phyloP scores from a whole-genome alignment of 2,797 vertebrate genomes.

The Phoxinus dragarum region DNA sequence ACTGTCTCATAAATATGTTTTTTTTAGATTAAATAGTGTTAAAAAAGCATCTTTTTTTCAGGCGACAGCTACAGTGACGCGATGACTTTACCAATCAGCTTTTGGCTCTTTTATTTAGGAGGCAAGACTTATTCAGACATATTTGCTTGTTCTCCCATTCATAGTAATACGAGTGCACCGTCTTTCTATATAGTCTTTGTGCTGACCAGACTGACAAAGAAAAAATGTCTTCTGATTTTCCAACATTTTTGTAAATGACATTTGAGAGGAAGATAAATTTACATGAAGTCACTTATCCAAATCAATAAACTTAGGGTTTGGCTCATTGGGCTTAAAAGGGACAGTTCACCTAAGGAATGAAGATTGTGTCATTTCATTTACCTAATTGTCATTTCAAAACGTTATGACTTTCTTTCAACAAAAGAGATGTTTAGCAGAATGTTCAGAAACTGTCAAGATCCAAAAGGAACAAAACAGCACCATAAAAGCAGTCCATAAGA shows the following conservation, averaged over 20 bases:
- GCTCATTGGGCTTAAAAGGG: background rate
- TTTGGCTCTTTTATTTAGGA: background rate
- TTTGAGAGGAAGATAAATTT: background rate
- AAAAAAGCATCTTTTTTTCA: background rate
- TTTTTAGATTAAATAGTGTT: background rate
- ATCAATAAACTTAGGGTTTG: background rate
- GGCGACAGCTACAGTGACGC: background rate
- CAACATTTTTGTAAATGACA: background rate
- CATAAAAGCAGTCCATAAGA: background rate
- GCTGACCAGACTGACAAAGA: background rate
- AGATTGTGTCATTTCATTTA: background rate
- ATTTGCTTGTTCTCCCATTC: background rate
- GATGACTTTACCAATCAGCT: background rate
- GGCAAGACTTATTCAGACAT: background rate
- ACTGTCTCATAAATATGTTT: background rate
- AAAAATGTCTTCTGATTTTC: slow-evolving; percentile 6
- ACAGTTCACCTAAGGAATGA: background rate
- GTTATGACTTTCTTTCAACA: background rate
- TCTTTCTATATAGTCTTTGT: background rate
- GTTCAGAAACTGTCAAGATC: background rate
- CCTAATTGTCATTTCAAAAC: background rate
- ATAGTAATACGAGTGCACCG: background rate
- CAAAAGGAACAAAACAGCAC: background rate
- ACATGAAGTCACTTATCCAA: background rate
- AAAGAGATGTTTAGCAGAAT: background rate